phyloP scores from a whole-genome alignment of 1,140 invertebrate species.

The Dolichoris vasculosae region DNA sequence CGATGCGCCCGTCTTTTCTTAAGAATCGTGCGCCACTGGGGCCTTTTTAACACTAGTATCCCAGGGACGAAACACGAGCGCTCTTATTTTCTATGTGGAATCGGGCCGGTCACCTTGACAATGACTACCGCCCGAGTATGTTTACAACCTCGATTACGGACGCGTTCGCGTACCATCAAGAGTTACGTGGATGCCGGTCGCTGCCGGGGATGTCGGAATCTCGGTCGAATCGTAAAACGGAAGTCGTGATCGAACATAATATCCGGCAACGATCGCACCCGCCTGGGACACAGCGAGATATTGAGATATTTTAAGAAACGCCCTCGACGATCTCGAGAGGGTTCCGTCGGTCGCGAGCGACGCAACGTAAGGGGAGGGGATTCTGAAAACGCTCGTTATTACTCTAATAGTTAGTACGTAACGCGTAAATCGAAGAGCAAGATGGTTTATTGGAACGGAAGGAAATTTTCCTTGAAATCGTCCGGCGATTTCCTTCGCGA shows the following conservation, averaged over 20 bases:
- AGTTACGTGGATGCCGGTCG: conserved; percentile 15
- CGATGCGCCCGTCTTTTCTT: conserved; percentile 53
- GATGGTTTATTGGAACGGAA: conserved; percentile 18
- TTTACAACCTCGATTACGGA: conserved; percentile 62
- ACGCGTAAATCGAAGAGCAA: background rate
- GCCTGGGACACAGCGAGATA: background rate
- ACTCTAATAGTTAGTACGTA: background rate
- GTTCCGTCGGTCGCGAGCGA: background rate
- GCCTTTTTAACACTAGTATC: conserved; percentile 49
- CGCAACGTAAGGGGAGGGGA: background rate
- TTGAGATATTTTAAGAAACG: background rate
- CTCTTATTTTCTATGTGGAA: conserved; percentile 67
- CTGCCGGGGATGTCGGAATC: too few species aligned
- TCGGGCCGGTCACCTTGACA: conserved; percentile 62
- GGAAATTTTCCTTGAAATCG: conserved; percentile 3
- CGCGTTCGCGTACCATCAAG: conserved; percentile 9
- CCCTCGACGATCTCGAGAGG: background rate
- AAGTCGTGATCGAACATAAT: conserved; percentile 44
- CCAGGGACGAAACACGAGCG: conserved; percentile 55
- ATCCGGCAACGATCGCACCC: background rate
- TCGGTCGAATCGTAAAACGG: conserved; percentile 30
- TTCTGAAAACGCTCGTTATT: background rate
- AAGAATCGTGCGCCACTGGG: conserved; percentile 19
- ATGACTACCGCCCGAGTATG: conserved; percentile 65
- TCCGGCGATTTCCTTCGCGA: background rate